Conservation (phyloP, 2,797 vertebrate species). For the Sardinella longiceps region DNA sequence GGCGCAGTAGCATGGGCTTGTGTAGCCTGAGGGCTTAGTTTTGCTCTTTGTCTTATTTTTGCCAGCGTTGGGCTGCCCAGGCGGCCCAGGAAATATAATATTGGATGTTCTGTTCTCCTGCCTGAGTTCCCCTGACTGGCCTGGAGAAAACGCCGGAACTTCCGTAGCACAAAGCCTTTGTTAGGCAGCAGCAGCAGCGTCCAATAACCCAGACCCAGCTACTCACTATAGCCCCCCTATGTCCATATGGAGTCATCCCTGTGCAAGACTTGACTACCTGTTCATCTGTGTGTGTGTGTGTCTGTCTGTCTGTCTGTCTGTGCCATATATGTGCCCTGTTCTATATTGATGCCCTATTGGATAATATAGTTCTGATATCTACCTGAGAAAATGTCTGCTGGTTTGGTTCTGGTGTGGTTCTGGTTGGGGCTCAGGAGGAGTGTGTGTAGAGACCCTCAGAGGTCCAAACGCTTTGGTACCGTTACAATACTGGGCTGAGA, state of each 20-base stretch:
- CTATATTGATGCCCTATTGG: not conserved
- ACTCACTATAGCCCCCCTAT: not conserved
- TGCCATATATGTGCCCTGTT: not conserved
- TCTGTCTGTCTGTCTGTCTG: not conserved
- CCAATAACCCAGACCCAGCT: not conserved
- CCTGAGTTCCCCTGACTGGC: not conserved
- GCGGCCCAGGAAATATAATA: not conserved
- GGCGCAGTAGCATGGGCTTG: not conserved
- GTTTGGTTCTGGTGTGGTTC: not conserved
- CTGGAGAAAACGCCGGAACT: not conserved
- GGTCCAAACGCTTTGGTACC: not conserved
- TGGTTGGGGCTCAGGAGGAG: not conserved
- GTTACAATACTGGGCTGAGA: no score
- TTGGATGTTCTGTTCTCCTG: not conserved
- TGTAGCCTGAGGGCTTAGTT: not conserved
- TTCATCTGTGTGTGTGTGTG: not conserved
- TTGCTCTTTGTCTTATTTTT: not conserved
- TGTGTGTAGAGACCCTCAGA: no score
- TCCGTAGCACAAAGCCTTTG: not conserved
- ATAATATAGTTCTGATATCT: not conserved
- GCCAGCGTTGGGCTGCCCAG: not conserved
- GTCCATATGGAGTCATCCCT: not conserved
- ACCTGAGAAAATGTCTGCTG: not conserved
- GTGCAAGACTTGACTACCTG: constrained; percentile 12
- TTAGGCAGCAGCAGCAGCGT: not conserved